phyloP scores from a whole-genome alignment of 2,888 invertebrate genomes.

The Diaphora mendica region DNA sequence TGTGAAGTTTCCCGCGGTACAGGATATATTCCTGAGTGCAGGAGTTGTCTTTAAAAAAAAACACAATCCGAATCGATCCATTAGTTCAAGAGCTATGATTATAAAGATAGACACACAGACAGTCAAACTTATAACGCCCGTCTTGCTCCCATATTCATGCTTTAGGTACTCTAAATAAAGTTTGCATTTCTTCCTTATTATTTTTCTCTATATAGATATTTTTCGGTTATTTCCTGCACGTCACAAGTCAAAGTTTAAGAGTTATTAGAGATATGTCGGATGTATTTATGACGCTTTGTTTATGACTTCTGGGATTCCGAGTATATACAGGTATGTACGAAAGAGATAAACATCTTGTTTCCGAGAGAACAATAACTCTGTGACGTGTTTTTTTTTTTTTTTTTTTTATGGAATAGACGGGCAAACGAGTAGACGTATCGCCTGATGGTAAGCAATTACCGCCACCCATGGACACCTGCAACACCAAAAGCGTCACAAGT shows the following conservation, averaged over 20 bases:
- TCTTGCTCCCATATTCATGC: neutral
- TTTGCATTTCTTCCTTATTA: neutral
- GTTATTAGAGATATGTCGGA: neutral
- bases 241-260: neutral
- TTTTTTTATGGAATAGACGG: too few relatives aligned
- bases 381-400: too few relatives aligned
- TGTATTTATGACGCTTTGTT: conserved; percentile 6
- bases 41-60: neutral
- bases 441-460: too few relatives aligned
- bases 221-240: neutral
- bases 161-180: neutral
- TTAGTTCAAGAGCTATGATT: too few relatives aligned
- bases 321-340: conserved; percentile 7
- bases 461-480: too few relatives aligned
- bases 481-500: too few relatives aligned
- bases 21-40: too few relatives aligned
- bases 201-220: neutral
- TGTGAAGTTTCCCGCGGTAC: too few relatives aligned
- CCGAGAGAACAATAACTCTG: neutral
- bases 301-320: conserved; percentile 1
- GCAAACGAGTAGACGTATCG: too few relatives aligned
- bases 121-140: too few relatives aligned
- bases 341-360: conserved; percentile 15
- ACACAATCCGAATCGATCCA: too few relatives aligned
- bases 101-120: too few relatives aligned